Evolutionary conservation across 2,888 invertebrate species (phyloP), one percentile per base, ranked within the genome.

Genomic region (Drosophila prostipennis): DNA sequence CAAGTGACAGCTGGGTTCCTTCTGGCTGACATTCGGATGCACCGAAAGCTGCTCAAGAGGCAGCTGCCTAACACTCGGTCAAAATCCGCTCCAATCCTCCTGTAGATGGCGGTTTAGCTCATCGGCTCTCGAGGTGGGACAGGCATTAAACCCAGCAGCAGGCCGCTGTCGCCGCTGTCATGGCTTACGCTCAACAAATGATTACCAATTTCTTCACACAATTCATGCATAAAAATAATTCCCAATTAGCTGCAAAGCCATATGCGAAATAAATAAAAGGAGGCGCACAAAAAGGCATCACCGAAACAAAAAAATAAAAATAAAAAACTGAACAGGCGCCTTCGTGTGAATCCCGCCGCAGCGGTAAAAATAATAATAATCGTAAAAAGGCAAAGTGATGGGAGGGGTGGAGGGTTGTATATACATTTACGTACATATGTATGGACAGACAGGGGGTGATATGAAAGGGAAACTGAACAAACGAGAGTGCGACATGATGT

Each of bases 151-250:
- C 69, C 29, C 65, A 67, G 57, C 65, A 69, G 65, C 65, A 69
- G 48, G 57, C 65, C 65, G 39, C 57, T 72, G 72, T 70, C 61
- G 49, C 58, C 49, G 43, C 64, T 68, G 73, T 72, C 70, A 72
- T 40, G 71, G 73, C 72, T 71, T 71, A 71, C 39, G 37, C 68
- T 52, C 63, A 79, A 70, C 88, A 83, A 83, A 88, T 84, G 77
- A 84, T 88, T 87, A 88, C 68, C 79, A 87, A 86, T 87, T 87
- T 83, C 79, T 84, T 83, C 87, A 84, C 89, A 83, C 87, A 84
- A 84, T 89, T 81, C 84, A 89, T 74, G 84, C 84, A 84, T 89
- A 84, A 84, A 89, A 87, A 87, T 84, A 84, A 84, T 84, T 82
- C 89, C 87, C 89, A 84, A 84, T 84, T 84, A 84, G 84, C 86